Percentiles rank a stretch among this genome's conserved stretches.
Conservation (phyloP, 2,113 vertebrate species). For the Nyctereutes procyonoides region DNA sequence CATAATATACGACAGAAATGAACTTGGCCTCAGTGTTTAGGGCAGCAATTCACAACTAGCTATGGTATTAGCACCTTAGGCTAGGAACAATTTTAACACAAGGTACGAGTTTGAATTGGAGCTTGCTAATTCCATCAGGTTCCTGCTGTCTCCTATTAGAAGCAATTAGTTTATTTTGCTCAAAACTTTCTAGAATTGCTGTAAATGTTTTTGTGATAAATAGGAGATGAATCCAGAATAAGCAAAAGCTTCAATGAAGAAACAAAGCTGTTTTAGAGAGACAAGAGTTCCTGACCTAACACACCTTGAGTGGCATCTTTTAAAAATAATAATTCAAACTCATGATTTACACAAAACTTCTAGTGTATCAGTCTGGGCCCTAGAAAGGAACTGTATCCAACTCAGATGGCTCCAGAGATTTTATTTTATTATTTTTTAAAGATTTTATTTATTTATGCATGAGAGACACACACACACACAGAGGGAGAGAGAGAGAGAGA, state of each 20-base stretch:
- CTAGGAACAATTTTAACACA: slow-evolving; percentile 69
- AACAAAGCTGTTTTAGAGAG: not conserved
- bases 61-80: slow-evolving; percentile 52
- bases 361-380: not conserved
- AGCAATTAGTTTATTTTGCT: slow-evolving; percentile 53
- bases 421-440: no score
- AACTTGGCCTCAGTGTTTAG: slow-evolving; percentile 78
- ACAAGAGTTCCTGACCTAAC: not conserved
- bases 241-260: not conserved
- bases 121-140: slow-evolving; percentile 66
- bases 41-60: slow-evolving; percentile 70
- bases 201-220: not conserved
- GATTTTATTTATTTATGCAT: no score
- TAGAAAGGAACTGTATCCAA: not conserved
- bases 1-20: slow-evolving; percentile 79
- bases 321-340: not conserved
- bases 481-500: no score
- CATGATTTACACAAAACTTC: not conserved
- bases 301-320: not conserved
- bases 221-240: not conserved
- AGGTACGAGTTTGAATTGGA: not conserved
- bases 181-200: slow-evolving; percentile 61
- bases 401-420: not conserved
- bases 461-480: no score
- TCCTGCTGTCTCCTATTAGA: slow-evolving; percentile 53